Evolutionary conservation across 2,113 vertebrate genomes (phyloP).

Genomic region (Misgurnus anguillicaudatus): DNA sequence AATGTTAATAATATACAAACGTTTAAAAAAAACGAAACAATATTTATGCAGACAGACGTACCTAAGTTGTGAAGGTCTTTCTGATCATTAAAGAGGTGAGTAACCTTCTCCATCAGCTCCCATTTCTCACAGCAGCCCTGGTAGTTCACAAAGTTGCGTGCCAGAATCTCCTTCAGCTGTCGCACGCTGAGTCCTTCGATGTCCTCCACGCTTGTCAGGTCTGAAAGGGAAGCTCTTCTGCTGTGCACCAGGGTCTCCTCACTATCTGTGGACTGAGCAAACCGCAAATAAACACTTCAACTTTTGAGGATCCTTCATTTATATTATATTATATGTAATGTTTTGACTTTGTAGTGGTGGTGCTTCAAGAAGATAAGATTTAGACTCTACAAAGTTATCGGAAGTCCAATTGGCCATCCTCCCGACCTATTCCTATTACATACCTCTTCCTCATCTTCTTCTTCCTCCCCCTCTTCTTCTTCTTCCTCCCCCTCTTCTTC

Average conservation of each 20-base stretch:
- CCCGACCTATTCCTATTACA: neutral
- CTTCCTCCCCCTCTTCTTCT: constrained; percentile 36
- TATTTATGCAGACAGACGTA: constrained; percentile 46
- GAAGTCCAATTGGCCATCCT: too few relatives aligned
- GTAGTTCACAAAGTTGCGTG: constrained; percentile 94
- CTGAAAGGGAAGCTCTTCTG: constrained; percentile 88
- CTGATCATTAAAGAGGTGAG: constrained; percentile 87
- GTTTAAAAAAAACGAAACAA: neutral
- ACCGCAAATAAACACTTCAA: neutral
- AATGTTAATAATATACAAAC: neutral
- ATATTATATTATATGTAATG: too few relatives aligned
- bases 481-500: constrained; percentile 8
- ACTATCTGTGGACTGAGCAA: constrained; percentile 76
- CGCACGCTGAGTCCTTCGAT: constrained; percentile 87
- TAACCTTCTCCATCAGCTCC: constrained; percentile 95
- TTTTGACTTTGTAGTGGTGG: too few relatives aligned
- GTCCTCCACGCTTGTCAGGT: constrained; percentile 81
- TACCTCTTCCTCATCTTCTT: constrained; percentile 32
- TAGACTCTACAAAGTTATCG: too few relatives aligned
- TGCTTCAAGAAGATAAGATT: too few relatives aligned
- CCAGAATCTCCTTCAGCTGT: constrained; percentile 95
- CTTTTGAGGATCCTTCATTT: too few relatives aligned
- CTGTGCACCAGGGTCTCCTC: constrained; percentile 81
- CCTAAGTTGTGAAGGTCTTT: constrained; percentile 84
- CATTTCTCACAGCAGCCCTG: constrained; percentile 99